Percentiles rank a stretch among this genome's conserved stretches.
Evolutionary conservation across 1,140 invertebrate species (phyloP).

Genomic region (Megalopta genalis): DNA sequence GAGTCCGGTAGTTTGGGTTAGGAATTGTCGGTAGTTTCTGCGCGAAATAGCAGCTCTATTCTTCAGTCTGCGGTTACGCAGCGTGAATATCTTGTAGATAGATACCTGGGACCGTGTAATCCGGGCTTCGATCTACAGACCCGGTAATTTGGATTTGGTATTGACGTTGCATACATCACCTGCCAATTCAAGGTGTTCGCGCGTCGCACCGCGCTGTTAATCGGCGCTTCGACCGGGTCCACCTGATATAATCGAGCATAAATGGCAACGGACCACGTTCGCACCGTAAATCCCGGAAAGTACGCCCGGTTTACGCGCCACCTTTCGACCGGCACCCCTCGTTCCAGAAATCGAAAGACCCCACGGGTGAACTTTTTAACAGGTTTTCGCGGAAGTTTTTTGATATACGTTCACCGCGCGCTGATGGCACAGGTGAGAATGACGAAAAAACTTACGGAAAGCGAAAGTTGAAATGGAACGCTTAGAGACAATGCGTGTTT

Average conservation of each 20-base stretch:
- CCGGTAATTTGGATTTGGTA: conserved; percentile 48
- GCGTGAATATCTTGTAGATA: conserved; percentile 53
- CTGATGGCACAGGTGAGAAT: no score
- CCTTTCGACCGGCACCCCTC: no score
- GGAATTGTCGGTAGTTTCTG: conserved; percentile 57
- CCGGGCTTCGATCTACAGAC: conserved; percentile 31
- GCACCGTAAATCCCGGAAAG: no score
- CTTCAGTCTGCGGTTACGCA: conserved; percentile 53
- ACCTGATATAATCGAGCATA: conserved; percentile 27
- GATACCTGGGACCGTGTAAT: conserved; percentile 45
- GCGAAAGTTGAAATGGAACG: no score
- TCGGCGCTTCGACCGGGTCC: background rate
- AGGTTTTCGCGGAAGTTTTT: no score
- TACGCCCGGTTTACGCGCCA: no score
- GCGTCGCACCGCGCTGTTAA: background rate
- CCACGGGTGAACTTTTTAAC: no score
- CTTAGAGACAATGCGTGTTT: no score
- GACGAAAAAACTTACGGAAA: no score
- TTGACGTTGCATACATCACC: conserved; percentile 38
- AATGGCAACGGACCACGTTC: background rate
- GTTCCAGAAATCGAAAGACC: no score
- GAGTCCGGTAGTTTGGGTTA: conserved; percentile 51
- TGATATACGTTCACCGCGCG: no score
- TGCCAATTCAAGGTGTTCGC: conserved; percentile 40
- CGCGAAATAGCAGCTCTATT: conserved; percentile 53